Conservation (phyloP, 2,888 invertebrate species). For the Acrobasis consociella region DNA sequence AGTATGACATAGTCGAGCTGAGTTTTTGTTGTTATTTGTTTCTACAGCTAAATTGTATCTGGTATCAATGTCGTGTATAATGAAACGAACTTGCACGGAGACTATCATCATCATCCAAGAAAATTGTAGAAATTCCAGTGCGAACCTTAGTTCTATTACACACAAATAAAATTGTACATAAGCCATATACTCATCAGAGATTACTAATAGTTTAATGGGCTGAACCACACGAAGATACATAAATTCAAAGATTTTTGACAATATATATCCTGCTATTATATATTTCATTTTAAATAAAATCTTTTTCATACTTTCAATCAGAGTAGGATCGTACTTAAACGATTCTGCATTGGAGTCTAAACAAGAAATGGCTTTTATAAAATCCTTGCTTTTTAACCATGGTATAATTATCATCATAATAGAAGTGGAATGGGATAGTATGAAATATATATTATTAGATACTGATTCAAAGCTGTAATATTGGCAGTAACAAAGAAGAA, state of each 20-base stretch:
- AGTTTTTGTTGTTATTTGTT: no score
- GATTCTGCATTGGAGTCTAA: constrained; percentile 1
- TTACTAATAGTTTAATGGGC: no score
- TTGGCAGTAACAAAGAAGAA: not conserved
- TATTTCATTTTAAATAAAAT: not conserved
- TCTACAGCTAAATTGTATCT: no score
- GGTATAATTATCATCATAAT: constrained; percentile 2
- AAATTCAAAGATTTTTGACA: not conserved
- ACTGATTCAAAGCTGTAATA: not conserved
- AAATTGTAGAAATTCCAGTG: no score
- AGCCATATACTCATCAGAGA: no score
- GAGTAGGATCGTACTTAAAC: not conserved
- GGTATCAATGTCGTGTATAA: no score
- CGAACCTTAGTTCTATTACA: no score
- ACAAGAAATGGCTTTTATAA: not conserved
- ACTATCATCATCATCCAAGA: no score
- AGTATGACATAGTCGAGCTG: no score
- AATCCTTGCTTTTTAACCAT: not conserved
- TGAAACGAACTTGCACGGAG: no score
- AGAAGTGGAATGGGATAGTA: not conserved
- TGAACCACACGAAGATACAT: not conserved
- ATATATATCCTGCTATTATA: not conserved
- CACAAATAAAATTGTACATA: no score
- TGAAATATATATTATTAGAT: constrained; percentile 3
- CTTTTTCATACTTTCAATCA: not conserved